phyloP scores from a whole-genome alignment of 1,140 invertebrate species.

The Drosophila tropicalis region DNA sequence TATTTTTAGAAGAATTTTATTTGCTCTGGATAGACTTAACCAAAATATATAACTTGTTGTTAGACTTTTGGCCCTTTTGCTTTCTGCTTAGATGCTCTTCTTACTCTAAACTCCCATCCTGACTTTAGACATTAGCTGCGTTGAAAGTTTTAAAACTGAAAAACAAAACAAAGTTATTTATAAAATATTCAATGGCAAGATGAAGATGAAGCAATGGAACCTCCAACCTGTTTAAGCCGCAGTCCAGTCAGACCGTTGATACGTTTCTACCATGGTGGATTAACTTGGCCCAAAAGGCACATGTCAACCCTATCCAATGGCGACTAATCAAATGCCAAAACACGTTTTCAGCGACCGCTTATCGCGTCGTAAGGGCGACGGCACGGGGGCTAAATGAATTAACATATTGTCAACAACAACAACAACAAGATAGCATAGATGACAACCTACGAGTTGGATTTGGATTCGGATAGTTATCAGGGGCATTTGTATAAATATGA shows the following conservation, averaged over 20 bases:
- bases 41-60: too few species aligned
- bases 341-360: conserved; percentile 70
- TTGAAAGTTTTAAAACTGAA: background rate
- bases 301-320: conserved; percentile 14
- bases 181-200: background rate
- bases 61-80: too few species aligned
- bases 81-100: too few species aligned
- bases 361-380: conserved; percentile 32
- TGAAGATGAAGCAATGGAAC: background rate
- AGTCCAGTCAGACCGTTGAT: conserved; percentile 5
- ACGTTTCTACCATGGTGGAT: conserved; percentile 27
- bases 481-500: conserved; percentile 81
- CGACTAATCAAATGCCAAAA: conserved; percentile 78
- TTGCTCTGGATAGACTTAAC: too few species aligned
- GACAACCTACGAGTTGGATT: conserved; percentile 45
- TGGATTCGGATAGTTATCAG: conserved; percentile 51
- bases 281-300: background rate
- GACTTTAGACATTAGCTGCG: too few species aligned
- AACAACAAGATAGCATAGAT: conserved; percentile 6
- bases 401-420: conserved; percentile 7
- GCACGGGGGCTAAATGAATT: conserved; percentile 16
- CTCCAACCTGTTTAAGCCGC: background rate
- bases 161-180: background rate
- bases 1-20: too few species aligned
- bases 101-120: too few species aligned